Conservation (phyloP, 1,140 invertebrate species). For the Papilio polyxenes region DNA sequence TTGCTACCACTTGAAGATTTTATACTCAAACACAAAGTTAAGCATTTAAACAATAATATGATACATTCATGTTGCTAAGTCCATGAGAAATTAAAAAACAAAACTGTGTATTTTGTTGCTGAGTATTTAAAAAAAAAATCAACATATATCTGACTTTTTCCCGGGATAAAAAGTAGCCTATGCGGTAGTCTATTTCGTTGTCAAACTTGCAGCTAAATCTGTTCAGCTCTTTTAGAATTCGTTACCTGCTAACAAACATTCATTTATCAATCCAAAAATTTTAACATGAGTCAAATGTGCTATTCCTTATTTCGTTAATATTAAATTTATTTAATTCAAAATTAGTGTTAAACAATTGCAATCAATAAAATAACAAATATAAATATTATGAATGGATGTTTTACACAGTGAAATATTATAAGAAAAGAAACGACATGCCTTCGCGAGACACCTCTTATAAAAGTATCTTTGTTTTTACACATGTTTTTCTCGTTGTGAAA, state of each 20-base stretch:
- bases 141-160: no score
- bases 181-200: no score
- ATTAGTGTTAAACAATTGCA: not conserved
- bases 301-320: no score
- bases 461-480: not conserved
- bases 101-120: no score
- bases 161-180: no score
- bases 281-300: no score
- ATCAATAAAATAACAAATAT: not conserved
- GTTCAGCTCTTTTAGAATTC: no score
- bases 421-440: not conserved
- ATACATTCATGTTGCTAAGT: not conserved
- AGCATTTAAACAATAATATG: not conserved
- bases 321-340: not conserved
- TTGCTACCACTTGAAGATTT: conserved; percentile 23
- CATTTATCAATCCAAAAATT: no score
- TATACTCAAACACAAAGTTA: conserved; percentile 7
- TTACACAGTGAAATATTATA: not conserved
- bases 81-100: no score
- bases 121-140: no score
- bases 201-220: no score
- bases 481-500: conserved; percentile 7
- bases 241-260: no score
- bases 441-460: not conserved
- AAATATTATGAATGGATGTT: not conserved